A percentile compares a stretch with the other conserved stretches of the same genome.
Conservation (phyloP, 2,888 invertebrate genomes). For the Ischnura elegans region DNA sequence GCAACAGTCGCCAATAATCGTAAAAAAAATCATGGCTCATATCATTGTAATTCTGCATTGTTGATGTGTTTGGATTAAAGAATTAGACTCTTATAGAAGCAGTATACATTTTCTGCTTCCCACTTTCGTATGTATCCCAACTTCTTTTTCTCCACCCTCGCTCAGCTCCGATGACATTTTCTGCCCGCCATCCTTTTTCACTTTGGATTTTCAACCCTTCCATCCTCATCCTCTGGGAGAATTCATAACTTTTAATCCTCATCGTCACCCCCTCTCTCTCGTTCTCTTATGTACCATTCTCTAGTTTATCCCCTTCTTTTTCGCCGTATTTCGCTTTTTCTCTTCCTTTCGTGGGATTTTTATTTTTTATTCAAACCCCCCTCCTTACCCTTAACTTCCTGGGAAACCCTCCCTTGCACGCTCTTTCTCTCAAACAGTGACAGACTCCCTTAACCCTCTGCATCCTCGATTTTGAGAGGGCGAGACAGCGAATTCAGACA, state of each 20-base stretch:
- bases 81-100: too few relatives aligned
- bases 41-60: too few relatives aligned
- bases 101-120: too few relatives aligned
- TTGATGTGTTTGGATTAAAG: too few relatives aligned
- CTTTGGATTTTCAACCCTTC: not conserved
- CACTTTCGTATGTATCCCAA: too few relatives aligned
- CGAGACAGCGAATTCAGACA: too few relatives aligned
- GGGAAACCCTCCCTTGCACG: not conserved
- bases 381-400: not conserved
- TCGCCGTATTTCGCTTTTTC: not conserved
- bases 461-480: too few relatives aligned
- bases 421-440: not conserved
- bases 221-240: not conserved
- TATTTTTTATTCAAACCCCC: not conserved
- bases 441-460: not conserved
- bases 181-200: slow-evolving; percentile 3
- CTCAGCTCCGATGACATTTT: slow-evolving; percentile 27
- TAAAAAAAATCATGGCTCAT: too few relatives aligned
- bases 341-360: not conserved
- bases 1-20: too few relatives aligned
- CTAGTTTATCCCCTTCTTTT: not conserved
- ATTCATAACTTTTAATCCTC: slow-evolving; percentile 17
- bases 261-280: not conserved
- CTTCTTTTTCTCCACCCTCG: slow-evolving; percentile 72
- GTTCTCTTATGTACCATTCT: not conserved